phyloP scores from a whole-genome alignment of 2,113 vertebrate genomes.

The Balaeniceps rex region DNA sequence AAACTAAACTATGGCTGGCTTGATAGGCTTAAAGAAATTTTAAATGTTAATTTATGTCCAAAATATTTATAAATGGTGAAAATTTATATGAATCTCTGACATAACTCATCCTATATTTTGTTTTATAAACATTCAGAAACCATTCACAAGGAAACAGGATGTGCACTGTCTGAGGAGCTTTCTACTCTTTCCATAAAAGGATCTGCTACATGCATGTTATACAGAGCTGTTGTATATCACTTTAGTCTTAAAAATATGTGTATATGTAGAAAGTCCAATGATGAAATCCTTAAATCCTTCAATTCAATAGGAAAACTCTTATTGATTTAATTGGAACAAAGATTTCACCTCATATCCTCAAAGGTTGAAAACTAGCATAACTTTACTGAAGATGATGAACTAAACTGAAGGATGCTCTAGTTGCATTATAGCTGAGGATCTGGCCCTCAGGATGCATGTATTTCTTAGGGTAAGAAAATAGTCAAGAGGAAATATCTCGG shows the following conservation, averaged over 20 bases:
- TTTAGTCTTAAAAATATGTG: background rate
- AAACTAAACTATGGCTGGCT: background rate
- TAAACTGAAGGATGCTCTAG: background rate
- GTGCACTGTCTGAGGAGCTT: slow-evolving; percentile 29
- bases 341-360: background rate
- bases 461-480: background rate
- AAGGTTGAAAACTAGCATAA: background rate
- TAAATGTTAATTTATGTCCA: slow-evolving; percentile 10
- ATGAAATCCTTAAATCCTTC: background rate
- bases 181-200: slow-evolving; percentile 57
- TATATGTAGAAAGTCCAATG: background rate
- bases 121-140: slow-evolving; percentile 51
- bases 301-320: background rate
- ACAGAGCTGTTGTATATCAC: slow-evolving; percentile 53
- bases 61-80: slow-evolving; percentile 36
- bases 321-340: slow-evolving; percentile 31
- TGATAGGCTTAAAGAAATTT: background rate
- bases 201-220: background rate
- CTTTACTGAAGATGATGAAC: background rate
- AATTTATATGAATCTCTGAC: slow-evolving; percentile 19
- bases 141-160: slow-evolving; percentile 11
- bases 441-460: background rate
- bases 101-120: slow-evolving; percentile 46
- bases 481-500: background rate
- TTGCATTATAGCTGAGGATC: background rate